These are phyloP conservation scores for Acipenser oxyrinchus DNA, from an alignment of 2,797 vertebrate species.

Conservation along the genomic window DNA sequence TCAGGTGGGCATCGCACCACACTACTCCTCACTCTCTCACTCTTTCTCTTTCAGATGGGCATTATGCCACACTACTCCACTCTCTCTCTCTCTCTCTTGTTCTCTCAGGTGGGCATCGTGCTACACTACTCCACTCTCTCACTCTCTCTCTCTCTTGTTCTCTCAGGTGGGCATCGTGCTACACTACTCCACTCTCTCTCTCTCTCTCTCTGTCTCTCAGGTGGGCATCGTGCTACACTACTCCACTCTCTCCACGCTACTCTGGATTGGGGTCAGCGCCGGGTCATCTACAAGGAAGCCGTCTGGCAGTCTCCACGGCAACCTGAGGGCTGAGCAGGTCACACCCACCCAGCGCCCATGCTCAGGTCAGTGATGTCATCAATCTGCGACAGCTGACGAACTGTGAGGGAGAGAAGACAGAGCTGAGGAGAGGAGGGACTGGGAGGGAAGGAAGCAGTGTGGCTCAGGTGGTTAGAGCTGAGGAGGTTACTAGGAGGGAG, in stretches of 20 bases:
- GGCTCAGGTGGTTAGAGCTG: too few relatives aligned
- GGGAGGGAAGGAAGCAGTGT: too few relatives aligned
- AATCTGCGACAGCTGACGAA: neutral
- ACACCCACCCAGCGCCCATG: constrained; percentile 84
- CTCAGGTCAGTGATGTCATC: constrained; percentile 68
- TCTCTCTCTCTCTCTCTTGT: too few relatives aligned
- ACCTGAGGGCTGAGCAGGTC: constrained; percentile 69
- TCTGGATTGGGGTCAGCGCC: constrained; percentile 93
- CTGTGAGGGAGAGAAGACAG: neutral
- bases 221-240: constrained; percentile 94
- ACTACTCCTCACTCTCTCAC: too few relatives aligned
- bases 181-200: constrained; percentile 69
- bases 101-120: too few relatives aligned
- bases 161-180: constrained; percentile 86
- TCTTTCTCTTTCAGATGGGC: too few relatives aligned
- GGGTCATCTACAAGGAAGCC: constrained; percentile 88
- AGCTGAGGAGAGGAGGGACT: neutral
- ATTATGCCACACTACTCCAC: too few relatives aligned
- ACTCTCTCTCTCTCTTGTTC: neutral
- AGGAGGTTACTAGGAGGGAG: too few relatives aligned
- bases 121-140: too few relatives aligned
- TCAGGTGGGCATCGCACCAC: too few relatives aligned
- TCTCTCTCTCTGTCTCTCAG: constrained; percentile 53
- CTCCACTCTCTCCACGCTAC: constrained; percentile 79
- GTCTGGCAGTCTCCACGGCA: constrained; percentile 72